Percentiles rank a stretch among this genome's conserved stretches.
phyloP scores from a whole-genome alignment of 2,797 vertebrate genomes.

The Sebastes matsubarae region DNA sequence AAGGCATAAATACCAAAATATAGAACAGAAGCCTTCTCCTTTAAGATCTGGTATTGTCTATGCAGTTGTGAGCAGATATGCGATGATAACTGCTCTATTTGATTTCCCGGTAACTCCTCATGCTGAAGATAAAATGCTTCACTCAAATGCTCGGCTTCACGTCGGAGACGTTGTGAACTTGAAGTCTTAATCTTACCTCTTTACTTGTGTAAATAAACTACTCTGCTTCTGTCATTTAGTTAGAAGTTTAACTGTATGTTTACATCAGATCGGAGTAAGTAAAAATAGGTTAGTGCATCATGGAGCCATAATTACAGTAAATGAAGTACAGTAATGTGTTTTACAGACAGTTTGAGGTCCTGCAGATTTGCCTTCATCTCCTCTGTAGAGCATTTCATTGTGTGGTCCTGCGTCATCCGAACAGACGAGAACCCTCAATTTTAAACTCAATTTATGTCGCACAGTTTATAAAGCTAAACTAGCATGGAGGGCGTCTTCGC shows the following conservation, averaged over 20 bases:
- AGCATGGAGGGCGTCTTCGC: conserved; percentile 28
- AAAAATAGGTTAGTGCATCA: conserved; percentile 18
- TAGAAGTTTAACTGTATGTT: conserved; percentile 34
- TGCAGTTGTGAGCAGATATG: not conserved
- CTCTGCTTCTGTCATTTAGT: conserved; percentile 19
- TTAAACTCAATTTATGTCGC: conserved; percentile 36
- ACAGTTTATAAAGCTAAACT: conserved; percentile 40
- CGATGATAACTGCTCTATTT: not conserved
- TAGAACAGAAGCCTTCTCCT: not conserved
- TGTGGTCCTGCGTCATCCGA: conserved; percentile 56
- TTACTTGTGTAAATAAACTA: conserved; percentile 21
- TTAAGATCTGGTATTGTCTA: not conserved
- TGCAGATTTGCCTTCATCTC: conserved; percentile 43
- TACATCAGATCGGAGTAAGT: conserved; percentile 20
- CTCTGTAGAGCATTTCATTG: conserved; percentile 59
- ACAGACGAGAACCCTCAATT: conserved; percentile 41
- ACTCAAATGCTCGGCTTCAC: not conserved
- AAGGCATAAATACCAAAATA: not conserved
- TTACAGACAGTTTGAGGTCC: conserved; percentile 16
- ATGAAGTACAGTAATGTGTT: conserved; percentile 11
- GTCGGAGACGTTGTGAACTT: not conserved
- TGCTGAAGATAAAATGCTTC: not conserved
- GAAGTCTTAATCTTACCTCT: conserved; percentile 14
- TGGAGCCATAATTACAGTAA: conserved; percentile 35
- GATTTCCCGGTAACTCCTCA: not conserved